These are phyloP conservation scores for Parelbella ahira DNA, from an alignment of 2,888 invertebrate genomes.

Conservation along the genomic window DNA sequence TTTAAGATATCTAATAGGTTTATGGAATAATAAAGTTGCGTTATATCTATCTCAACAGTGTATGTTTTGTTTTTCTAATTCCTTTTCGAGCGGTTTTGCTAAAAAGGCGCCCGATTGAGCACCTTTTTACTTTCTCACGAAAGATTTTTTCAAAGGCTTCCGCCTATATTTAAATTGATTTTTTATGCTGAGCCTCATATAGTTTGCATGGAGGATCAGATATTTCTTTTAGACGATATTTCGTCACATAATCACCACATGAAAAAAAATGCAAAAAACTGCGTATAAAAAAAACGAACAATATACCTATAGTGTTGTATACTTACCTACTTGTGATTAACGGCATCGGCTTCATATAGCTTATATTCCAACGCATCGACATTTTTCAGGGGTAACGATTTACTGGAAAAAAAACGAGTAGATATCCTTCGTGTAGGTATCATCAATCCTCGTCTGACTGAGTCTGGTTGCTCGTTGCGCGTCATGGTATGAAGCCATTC, in stretches of 20 bases:
- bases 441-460: constrained; percentile 44
- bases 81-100: too few relatives aligned
- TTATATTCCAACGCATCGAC: constrained; percentile 22
- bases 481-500: constrained; percentile 60
- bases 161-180: constrained; percentile 4
- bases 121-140: constrained; percentile 9
- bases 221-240: constrained; percentile 7
- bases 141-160: constrained; percentile 4
- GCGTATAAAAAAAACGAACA: background rate
- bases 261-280: background rate
- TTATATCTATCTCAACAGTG: too few relatives aligned
- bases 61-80: too few relatives aligned
- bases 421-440: constrained; percentile 26
- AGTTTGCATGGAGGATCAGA: background rate
- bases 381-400: constrained; percentile 12
- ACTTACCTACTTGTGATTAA: too few relatives aligned
- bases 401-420: constrained; percentile 23
- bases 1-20: too few relatives aligned
- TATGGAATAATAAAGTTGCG: too few relatives aligned
- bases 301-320: too few relatives aligned
- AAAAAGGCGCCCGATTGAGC: background rate
- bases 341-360: background rate
- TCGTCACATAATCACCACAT: constrained; percentile 5
- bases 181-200: constrained; percentile 1
- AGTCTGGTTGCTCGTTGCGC: constrained; percentile 41